Evolutionary conservation across 2,113 vertebrate genomes (phyloP), one percentile per base, ranked within the genome.

Genomic region (Pristiophorus japonicus): DNA sequence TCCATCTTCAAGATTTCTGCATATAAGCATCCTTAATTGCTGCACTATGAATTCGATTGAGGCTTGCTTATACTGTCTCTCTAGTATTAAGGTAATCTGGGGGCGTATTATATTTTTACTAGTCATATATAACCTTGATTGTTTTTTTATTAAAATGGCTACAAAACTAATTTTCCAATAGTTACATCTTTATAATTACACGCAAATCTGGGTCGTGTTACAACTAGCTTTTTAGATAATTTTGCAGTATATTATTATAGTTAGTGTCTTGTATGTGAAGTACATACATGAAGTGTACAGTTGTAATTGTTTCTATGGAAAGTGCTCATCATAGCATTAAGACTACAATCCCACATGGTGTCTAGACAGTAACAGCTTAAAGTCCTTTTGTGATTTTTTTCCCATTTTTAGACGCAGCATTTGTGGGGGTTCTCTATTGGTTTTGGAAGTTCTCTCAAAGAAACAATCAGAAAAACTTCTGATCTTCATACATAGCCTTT

Each of bases 291-390:
- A 94, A 94, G 20, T 47, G 10, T 27, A 70, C 93, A 94, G 11
- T 94, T 93, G 45, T 70, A 94, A 65, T 24, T 73, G 66, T 51
- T 70, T 94, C 38, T 11, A 51, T 94, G 66, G 63, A 45, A 70
- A 51, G 45, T 94, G 65, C 27, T 51, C 65, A 73, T 67, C 93
- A 51, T 70, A 94, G 45, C 42, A 94, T 47, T 94, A 51, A 94
- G 65, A 94, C 42, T 51, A 45, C 24, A 47, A 27, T 94, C 66
- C 42, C 65, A 94, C 51, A 94, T 94, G 65, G 93, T 94, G 93
- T 94, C 93, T 70, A 94, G 93, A 94, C 93, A 70, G 65, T 94
- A 70, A 70, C 22, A 51, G 22, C 42, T 14, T 94, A 45, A 94
- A 66, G 62, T 27, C 27, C 66, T 94, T 94, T 70, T 51, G 66